Percentiles rank a stretch among this genome's conserved stretches.
phyloP scores from a whole-genome alignment of 1,140 invertebrate genomes.

The Hycleus phaleratus region DNA sequence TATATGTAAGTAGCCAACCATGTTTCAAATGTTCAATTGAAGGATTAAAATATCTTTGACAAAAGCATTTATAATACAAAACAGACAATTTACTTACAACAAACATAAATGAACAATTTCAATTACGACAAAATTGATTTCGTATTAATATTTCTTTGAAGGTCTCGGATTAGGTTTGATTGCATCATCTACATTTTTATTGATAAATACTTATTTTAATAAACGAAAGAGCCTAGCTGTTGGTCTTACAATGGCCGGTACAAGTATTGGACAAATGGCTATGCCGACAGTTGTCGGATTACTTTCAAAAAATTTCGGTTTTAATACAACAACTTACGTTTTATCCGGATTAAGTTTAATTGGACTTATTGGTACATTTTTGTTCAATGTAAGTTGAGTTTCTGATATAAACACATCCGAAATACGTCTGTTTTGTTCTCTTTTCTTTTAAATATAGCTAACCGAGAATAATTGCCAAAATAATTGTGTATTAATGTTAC shows the following conservation, averaged over 20 bases:
- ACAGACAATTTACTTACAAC: neutral
- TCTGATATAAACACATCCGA: too few relatives aligned
- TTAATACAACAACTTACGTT: constrained; percentile 50
- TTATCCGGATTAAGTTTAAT: constrained; percentile 53
- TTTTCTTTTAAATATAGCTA: too few relatives aligned
- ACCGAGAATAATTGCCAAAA: too few relatives aligned
- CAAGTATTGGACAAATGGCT: constrained; percentile 63
- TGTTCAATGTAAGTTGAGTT: constrained; percentile 30
- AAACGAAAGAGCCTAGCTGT: constrained; percentile 58
- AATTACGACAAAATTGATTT: neutral
- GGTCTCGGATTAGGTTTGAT: constrained; percentile 57
- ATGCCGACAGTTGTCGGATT: constrained; percentile 60
- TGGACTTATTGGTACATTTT: constrained; percentile 42
- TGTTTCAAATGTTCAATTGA: constrained; percentile 8
- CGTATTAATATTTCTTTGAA: constrained; percentile 39
- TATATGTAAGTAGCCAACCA: constrained; percentile 1
- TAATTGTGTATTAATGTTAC: too few relatives aligned
- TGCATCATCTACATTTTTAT: constrained; percentile 60
- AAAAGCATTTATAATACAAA: neutral
- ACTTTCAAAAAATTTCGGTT: constrained; percentile 49
- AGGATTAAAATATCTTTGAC: constrained; percentile 6
- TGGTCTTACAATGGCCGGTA: constrained; percentile 60
- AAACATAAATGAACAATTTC: neutral
- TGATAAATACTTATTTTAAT: constrained; percentile 64
- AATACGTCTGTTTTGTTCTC: too few relatives aligned